These are phyloP conservation scores for Platichthys flesus DNA, from an alignment of 2,113 vertebrate species.

Conservation along the genomic window DNA sequence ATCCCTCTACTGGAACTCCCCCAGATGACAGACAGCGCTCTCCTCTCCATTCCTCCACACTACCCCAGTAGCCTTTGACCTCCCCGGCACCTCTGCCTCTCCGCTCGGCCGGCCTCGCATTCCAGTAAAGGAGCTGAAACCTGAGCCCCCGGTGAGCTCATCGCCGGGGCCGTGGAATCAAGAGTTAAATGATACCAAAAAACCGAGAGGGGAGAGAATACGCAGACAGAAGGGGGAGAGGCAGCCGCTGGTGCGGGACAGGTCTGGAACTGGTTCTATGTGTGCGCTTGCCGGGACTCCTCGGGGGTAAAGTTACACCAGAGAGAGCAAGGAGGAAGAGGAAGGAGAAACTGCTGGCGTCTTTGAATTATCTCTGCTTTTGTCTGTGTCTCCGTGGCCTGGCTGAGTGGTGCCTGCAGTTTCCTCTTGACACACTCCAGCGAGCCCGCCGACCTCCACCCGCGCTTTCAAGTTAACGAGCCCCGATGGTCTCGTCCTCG, in stretches of 20 bases:
- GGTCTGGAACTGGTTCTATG: constrained; percentile 77
- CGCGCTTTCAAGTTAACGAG: constrained; percentile 69
- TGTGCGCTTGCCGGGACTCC: constrained; percentile 33
- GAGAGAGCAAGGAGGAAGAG: constrained; percentile 55
- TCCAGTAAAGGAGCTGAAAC: constrained; percentile 77
- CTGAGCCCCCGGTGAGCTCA: constrained; percentile 78
- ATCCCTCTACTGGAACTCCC: constrained; percentile 51
- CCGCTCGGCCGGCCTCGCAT: constrained; percentile 73
- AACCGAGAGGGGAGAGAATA: constrained; percentile 47
- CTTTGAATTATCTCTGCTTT: constrained; percentile 56
- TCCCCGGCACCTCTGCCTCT: constrained; percentile 69
- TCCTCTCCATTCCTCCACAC: constrained; percentile 48
- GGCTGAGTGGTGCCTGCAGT: constrained; percentile 56
- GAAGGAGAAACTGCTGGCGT: constrained; percentile 68
- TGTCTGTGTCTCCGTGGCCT: constrained; percentile 28
- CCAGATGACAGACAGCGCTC: constrained; percentile 56
- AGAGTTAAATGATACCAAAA: constrained; percentile 74
- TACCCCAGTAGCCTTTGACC: constrained; percentile 74
- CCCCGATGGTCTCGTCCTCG: constrained; percentile 47
- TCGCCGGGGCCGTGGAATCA: constrained; percentile 62
- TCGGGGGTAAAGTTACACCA: constrained; percentile 73
- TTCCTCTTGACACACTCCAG: constrained; percentile 63
- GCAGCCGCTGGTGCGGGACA: constrained; percentile 46
- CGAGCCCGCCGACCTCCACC: constrained; percentile 32
- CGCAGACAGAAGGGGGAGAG: constrained; percentile 53